These are phyloP conservation scores for Xenopus tropicalis DNA, from an alignment of 2,113 vertebrate species.

Conservation along the genomic window DNA sequence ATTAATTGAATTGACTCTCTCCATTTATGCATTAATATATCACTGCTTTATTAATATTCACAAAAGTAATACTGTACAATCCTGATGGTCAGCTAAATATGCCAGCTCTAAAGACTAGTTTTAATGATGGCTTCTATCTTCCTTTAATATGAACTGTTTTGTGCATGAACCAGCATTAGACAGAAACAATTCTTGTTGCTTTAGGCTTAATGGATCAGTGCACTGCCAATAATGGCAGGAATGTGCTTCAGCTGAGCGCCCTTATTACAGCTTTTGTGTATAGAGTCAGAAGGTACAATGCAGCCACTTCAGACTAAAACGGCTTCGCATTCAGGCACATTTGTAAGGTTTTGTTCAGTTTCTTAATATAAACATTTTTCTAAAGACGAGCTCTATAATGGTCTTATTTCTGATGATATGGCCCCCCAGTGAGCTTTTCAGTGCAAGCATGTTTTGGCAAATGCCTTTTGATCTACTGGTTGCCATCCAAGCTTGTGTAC, in stretches of 20 bases:
- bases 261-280: conserved; percentile 32
- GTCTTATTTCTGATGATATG: neutral
- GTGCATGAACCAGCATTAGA: conserved; percentile 44
- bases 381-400: neutral
- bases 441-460: neutral
- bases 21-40: too few species aligned
- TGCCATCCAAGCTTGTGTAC: too few species aligned
- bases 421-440: neutral
- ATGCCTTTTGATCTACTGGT: too few species aligned
- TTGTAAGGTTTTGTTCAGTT: conserved; percentile 45
- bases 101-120: too few species aligned
- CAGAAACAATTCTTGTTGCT: conserved; percentile 41
- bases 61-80: too few species aligned
- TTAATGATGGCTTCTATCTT: neutral
- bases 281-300: conserved; percentile 47
- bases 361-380: conserved; percentile 6
- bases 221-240: conserved; percentile 50
- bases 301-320: conserved; percentile 36
- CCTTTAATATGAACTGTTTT: neutral
- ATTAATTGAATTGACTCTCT: too few species aligned
- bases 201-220: conserved; percentile 46
- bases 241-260: conserved; percentile 45
- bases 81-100: too few species aligned
- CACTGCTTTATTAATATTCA: too few species aligned
- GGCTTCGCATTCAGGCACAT: conserved; percentile 48